Conservation (phyloP, 2,113 vertebrate genomes). For the Rhadina sibilatrix region DNA sequence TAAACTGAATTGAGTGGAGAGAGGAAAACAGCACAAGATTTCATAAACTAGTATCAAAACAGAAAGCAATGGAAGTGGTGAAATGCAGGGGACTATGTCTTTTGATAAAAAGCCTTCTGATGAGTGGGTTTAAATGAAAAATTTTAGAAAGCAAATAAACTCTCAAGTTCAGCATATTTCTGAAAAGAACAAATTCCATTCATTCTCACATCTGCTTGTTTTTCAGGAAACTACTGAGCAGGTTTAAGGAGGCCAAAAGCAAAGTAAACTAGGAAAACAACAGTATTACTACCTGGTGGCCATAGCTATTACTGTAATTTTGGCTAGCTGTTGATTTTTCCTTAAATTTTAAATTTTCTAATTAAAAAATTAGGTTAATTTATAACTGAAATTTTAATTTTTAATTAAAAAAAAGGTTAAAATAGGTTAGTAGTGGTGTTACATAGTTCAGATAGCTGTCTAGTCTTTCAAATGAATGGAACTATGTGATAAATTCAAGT, state of each 20-base stretch:
- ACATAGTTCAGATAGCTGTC: not conserved
- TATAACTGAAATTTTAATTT: not conserved
- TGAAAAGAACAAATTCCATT: not conserved
- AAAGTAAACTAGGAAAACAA: not conserved
- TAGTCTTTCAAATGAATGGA: not conserved
- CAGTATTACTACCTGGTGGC: not conserved
- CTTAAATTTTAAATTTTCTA: not conserved
- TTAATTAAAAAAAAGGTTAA: not conserved
- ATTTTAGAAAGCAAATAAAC: not conserved
- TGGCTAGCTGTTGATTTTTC: not conserved
- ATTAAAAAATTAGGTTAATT: not conserved
- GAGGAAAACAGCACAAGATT: not conserved
- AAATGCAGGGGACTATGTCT: not conserved
- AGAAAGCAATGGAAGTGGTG: not conserved
- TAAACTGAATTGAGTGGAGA: not conserved
- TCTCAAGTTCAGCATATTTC: not conserved
- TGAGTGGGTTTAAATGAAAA: not conserved
- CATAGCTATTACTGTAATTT: not conserved
- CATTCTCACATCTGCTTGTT: not conserved
- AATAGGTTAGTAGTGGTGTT: not conserved
- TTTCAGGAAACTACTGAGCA: not conserved
- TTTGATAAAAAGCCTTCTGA: not conserved
- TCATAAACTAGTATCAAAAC: not conserved
- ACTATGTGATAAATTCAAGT: not conserved
- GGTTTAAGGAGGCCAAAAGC: not conserved